These are phyloP conservation scores for Apamea sordens DNA, from an alignment of 2,888 invertebrate genomes.

Conservation along the genomic window DNA sequence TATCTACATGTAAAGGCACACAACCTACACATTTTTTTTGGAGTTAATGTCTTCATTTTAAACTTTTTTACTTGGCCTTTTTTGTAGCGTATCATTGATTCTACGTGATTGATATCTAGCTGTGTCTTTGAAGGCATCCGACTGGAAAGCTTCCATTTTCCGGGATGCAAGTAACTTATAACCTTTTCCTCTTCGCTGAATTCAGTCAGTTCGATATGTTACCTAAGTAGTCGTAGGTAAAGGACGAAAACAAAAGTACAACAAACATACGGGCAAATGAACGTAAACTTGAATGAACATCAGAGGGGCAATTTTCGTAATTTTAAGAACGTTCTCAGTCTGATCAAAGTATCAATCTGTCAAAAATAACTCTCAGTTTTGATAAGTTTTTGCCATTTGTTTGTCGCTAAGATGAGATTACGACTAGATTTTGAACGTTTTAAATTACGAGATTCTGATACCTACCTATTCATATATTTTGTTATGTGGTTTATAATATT, in stretches of 20 bases:
- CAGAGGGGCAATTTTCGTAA: too few relatives aligned
- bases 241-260: neutral
- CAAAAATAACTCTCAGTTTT: too few relatives aligned
- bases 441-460: too few relatives aligned
- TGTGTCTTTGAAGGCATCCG: neutral
- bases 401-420: too few relatives aligned
- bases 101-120: neutral
- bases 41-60: slow-evolving; percentile 20
- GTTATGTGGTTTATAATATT: too few relatives aligned
- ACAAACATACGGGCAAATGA: neutral
- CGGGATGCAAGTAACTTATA: neutral
- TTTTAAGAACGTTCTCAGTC: too few relatives aligned
- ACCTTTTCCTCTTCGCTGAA: neutral
- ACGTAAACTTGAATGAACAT: neutral
- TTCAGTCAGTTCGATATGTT: neutral
- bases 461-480: too few relatives aligned
- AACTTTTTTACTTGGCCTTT: neutral
- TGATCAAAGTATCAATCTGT: too few relatives aligned
- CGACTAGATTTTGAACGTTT: too few relatives aligned
- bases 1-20: neutral
- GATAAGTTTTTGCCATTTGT: too few relatives aligned
- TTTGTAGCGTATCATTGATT: neutral
- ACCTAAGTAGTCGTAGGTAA: neutral
- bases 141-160: neutral
- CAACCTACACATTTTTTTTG: slow-evolving; percentile 8